A percentile compares a stretch with the other conserved stretches of the same genome.
Conservation (phyloP, 1,140 invertebrate genomes). For the Hycleus cichorii region DNA sequence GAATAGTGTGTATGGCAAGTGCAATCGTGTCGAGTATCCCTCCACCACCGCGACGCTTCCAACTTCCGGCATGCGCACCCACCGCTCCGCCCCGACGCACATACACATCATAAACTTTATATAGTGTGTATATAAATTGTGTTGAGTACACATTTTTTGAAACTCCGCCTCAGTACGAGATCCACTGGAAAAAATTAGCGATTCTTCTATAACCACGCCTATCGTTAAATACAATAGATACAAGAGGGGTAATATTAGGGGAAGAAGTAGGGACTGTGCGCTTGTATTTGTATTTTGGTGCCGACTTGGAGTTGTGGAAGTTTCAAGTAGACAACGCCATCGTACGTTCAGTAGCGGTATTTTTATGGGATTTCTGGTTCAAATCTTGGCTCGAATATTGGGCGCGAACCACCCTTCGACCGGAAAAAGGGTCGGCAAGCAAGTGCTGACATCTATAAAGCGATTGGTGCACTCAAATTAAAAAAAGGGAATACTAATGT, state of each 20-base stretch:
- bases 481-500: too few relatives aligned
- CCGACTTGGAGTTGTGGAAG: background rate
- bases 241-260: background rate
- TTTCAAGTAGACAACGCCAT: background rate
- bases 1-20: background rate
- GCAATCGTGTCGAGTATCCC: background rate
- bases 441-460: background rate
- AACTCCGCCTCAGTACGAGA: slow-evolving; percentile 10
- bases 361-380: too few relatives aligned
- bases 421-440: too few relatives aligned
- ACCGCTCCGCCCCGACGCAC: slow-evolving; percentile 14
- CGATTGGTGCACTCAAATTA: too few relatives aligned
- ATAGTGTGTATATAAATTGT: background rate
- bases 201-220: slow-evolving; percentile 12
- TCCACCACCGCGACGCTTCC: slow-evolving; percentile 6
- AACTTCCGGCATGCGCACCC: slow-evolving; percentile 17
- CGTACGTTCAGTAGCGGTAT: too few relatives aligned
- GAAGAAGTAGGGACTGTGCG: background rate
- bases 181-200: slow-evolving; percentile 11
- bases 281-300: too few relatives aligned
- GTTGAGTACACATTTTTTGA: slow-evolving; percentile 3
- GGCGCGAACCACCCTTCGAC: too few relatives aligned
- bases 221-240: background rate
- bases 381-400: too few relatives aligned
- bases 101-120: too few relatives aligned